These are phyloP conservation scores for Ceratoteleas bidentatus DNA, from an alignment of 1,140 invertebrate genomes.

Conservation along the genomic window DNA sequence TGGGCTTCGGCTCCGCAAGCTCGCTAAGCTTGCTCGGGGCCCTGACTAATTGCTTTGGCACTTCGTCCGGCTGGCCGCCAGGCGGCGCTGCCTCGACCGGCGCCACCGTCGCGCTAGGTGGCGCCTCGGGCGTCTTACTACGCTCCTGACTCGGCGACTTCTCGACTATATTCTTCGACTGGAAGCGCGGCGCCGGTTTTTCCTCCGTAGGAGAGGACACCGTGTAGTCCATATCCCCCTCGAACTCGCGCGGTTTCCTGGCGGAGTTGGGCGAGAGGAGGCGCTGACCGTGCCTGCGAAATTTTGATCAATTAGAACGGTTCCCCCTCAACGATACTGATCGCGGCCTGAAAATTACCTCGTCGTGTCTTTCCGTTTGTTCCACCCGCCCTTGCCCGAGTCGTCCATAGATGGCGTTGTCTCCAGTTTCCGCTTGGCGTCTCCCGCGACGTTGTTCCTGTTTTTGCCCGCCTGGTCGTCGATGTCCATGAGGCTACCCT, in stretches of 20 bases:
- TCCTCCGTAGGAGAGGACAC: conserved; percentile 61
- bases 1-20: not conserved
- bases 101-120: not conserved
- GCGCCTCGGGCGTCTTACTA: conserved; percentile 70
- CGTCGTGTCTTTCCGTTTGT: conserved; percentile 76
- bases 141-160: conserved; percentile 68
- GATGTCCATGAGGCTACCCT: conserved; percentile 86
- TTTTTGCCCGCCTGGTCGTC: conserved; percentile 83
- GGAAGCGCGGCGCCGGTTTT: conserved; percentile 5
- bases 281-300: conserved; percentile 6
- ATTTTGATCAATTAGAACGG: too few species aligned
- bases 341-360: too few species aligned
- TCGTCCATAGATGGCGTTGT: conserved; percentile 85
- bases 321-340: too few species aligned
- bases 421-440: conserved; percentile 87
- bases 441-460: conserved; percentile 84
- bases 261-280: conserved; percentile 7
- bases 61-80: conserved; percentile 15
- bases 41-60: conserved; percentile 50
- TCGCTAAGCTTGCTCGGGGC: conserved; percentile 27
- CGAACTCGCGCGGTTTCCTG: conserved; percentile 15
- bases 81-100: not conserved
- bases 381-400: conserved; percentile 79
- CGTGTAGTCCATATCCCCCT: conserved; percentile 42
- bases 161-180: conserved; percentile 68